Evolutionary conservation across 2,113 vertebrate genomes (phyloP).

Genomic region (Petaurus breviceps): DNA sequence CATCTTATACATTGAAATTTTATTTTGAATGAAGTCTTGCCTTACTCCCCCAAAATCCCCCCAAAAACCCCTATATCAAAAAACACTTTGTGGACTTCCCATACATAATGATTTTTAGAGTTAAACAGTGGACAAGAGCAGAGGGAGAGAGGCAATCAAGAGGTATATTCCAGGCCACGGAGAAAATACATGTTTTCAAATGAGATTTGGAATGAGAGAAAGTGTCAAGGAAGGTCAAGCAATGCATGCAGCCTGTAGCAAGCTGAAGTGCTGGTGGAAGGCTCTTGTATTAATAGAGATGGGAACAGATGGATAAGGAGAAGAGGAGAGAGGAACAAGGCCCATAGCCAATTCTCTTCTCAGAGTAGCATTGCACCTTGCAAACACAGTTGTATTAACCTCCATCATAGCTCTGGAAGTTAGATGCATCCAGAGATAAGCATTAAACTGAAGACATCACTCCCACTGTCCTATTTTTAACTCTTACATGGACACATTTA

Average conservation of each 20-base stretch:
- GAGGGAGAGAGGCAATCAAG: neutral
- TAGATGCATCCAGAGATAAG: neutral
- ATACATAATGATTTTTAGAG: neutral
- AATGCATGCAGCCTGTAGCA: conserved; percentile 23
- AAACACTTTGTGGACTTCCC: neutral
- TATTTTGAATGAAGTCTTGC: conserved; percentile 54
- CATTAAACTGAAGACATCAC: neutral
- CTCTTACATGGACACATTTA: neutral
- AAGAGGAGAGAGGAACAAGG: neutral
- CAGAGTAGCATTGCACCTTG: neutral
- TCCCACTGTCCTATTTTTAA: neutral
- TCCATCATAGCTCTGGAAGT: conserved; percentile 19
- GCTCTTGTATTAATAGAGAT: conserved; percentile 15
- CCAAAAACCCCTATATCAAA: conserved; percentile 15
- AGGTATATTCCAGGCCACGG: neutral
- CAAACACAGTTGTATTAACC: conserved; percentile 7
- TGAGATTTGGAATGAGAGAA: conserved; percentile 54
- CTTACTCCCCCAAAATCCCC: neutral
- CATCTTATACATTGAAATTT: conserved; percentile 17
- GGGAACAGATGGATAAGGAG: neutral
- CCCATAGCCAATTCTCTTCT: neutral
- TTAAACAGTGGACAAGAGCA: neutral
- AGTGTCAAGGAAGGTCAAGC: conserved; percentile 30
- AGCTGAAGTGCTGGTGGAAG: neutral
- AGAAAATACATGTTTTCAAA: conserved; percentile 45